Evolutionary conservation across 2,888 invertebrate genomes (phyloP).

Genomic region (Tenodera sinensis): DNA sequence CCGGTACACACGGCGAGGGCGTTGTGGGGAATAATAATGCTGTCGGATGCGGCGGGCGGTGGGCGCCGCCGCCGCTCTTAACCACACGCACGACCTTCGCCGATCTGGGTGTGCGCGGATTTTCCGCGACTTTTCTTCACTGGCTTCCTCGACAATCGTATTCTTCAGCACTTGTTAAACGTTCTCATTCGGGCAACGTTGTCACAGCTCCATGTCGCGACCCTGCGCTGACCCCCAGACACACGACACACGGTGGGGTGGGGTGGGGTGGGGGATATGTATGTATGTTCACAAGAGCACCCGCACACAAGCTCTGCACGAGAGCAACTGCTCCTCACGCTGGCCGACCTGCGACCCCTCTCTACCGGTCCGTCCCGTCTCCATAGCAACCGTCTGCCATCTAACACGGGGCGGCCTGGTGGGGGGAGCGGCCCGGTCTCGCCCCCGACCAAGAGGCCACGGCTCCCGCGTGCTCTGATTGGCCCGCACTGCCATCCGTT

Average conservation of each 20-base stretch:
- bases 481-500: conserved; percentile 28
- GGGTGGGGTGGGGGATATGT: background rate
- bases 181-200: background rate
- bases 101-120: conserved; percentile 5
- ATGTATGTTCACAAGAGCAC: background rate
- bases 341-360: conserved; percentile 21
- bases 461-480: conserved; percentile 20
- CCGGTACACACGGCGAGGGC: conserved; percentile 31
- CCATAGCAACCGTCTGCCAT: conserved; percentile 28
- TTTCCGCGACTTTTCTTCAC: background rate
- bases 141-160: no score
- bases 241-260: background rate
- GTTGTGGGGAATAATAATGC: conserved; percentile 40
- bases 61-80: background rate
- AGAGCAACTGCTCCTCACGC: background rate
- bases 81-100: background rate
- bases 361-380: conserved; percentile 19
- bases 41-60: background rate
- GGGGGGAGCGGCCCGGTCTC: conserved; percentile 18
- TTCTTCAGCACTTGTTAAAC: background rate
- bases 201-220: background rate
- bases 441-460: conserved; percentile 27
- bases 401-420: background rate
- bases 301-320: background rate
- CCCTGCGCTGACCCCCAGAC: background rate